These are phyloP conservation scores for Cetoscarus ocellatus DNA, from an alignment of 2,797 vertebrate genomes.

Conservation along the genomic window DNA sequence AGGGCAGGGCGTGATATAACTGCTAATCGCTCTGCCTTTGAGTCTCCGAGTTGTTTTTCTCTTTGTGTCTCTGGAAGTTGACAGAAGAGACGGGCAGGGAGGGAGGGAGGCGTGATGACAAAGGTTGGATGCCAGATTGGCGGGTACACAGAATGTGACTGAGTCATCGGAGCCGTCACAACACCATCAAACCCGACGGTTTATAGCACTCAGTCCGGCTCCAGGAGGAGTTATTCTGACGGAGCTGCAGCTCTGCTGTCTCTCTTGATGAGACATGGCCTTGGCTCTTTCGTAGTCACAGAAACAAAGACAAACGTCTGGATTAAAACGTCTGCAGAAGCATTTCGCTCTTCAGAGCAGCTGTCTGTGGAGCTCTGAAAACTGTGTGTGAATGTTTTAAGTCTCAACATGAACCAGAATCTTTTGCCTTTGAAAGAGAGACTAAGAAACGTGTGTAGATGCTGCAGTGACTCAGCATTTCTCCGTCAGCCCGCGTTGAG, in stretches of 20 bases:
- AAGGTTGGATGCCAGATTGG: conserved; percentile 77
- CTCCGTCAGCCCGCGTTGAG: background rate
- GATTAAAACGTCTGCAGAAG: background rate
- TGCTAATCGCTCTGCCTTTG: background rate
- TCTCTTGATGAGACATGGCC: background rate
- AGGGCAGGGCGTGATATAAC: conserved; percentile 4
- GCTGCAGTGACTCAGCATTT: too few relatives aligned
- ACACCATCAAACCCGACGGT: conserved; percentile 57
- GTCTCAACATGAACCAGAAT: too few relatives aligned
- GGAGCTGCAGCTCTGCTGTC: conserved; percentile 4
- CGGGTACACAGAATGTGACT: conserved; percentile 70
- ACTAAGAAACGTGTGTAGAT: too few relatives aligned
- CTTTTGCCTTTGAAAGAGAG: too few relatives aligned
- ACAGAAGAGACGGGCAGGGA: conserved; percentile 65
- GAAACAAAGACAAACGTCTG: background rate
- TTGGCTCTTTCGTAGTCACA: background rate
- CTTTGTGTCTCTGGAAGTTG: conserved; percentile 35
- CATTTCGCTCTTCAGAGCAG: background rate
- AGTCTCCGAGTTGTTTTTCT: conserved; percentile 40
- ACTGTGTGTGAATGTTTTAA: background rate
- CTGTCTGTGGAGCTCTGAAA: background rate
- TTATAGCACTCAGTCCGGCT: conserved; percentile 41
- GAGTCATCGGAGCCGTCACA: conserved; percentile 68
- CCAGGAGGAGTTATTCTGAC: conserved; percentile 31
- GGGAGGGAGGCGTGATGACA: conserved; percentile 71